These are phyloP conservation scores for Graphium colonna DNA, from an alignment of 2,888 invertebrate species.

Conservation along the genomic window DNA sequence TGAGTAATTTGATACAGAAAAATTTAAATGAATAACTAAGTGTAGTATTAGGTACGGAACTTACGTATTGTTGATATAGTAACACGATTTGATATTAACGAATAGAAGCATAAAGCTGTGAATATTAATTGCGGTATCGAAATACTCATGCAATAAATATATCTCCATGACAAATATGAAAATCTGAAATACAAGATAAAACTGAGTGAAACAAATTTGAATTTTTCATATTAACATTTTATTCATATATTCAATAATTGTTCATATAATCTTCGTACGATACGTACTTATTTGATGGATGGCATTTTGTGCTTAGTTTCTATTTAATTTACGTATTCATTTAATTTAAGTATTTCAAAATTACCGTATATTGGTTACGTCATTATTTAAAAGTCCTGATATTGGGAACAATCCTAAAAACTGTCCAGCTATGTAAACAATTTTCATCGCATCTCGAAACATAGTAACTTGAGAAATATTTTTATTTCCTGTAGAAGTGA, in stretches of 20 bases:
- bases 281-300: no score
- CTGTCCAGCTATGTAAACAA: neutral
- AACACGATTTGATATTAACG: neutral
- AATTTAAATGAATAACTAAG: no score
- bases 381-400: neutral
- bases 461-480: neutral
- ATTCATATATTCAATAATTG: no score
- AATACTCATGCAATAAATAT: neutral
- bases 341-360: no score
- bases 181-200: constrained; percentile 11
- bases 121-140: neutral
- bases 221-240: no score
- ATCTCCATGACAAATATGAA: constrained; percentile 6
- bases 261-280: no score
- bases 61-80: constrained; percentile 8
- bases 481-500: neutral
- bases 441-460: constrained; percentile 8
- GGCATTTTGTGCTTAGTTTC: no score
- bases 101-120: constrained; percentile 5
- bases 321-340: no score
- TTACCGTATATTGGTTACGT: no score
- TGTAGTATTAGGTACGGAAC: no score
- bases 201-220: no score
- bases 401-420: constrained; percentile 7
- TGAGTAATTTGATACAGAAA: no score